Base-by-base conservation (phyloP, 2,797 vertebrate species). In the Rhadinocentrus ornatus region DNA sequence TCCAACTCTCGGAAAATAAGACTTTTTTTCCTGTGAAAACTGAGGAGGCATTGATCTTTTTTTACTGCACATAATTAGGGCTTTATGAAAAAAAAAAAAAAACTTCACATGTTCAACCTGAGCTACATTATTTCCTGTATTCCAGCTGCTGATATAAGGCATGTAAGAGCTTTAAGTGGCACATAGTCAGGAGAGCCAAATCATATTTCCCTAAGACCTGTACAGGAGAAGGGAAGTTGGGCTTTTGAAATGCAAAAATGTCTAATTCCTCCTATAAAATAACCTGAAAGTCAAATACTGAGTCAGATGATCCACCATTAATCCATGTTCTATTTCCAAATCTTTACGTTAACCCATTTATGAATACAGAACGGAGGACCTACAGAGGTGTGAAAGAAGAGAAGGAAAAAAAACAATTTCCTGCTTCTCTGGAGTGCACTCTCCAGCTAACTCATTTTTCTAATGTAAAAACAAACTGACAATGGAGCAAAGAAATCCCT, bases 231-330 rank as follows among this genome's bases (percentile, higher is more conserved):
- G 58, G 56, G 59, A 69, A 83, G 77, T 55, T 61, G 37, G 20
- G 68, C 75, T 89, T 91, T 88, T 91, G 86, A 91, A 88, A 91
- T 90, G 88, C 88, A 90, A 91, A 91, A n/a, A 78, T 52, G 73
- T 46, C 41, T 86, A 85, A 91, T 91, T 89, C 86, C 77, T 73
- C 75, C 60, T 56, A 84, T 66, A 32, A 89, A 86, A 88, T 74
- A 83, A 74, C 68, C 62, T 64, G 66, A 65, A 71, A 89, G 84
- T 88, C 76, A 81, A 78, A 85, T 58, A 68, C n/a, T 35, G 69
- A 76, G 78, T 88, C 26, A 83, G 69, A 76, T 84, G 72, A 89
- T 78, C 55, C 83, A n/a, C 69, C 76, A 80, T 66, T 93, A 89
- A 91, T 90, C 89, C 82, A 59, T 50, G 27, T 79, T 72, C 83